These are phyloP conservation scores for Drosophila bunnanda DNA, from an alignment of 2,888 invertebrate genomes.

Conservation along the genomic window DNA sequence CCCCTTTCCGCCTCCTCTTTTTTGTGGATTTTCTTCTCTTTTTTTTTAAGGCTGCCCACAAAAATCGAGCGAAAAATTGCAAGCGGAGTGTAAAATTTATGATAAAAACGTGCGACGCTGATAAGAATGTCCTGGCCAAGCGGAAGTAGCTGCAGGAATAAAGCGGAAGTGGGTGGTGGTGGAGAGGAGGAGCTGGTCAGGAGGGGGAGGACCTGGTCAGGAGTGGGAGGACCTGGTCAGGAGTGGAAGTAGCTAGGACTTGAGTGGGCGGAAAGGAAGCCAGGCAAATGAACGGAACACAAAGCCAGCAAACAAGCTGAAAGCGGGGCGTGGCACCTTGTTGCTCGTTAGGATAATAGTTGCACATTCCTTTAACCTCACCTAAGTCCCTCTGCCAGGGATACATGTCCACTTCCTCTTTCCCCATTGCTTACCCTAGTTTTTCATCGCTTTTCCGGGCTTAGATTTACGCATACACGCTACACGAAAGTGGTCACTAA, in stretches of 20 bases:
- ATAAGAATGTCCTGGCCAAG: conserved; percentile 51
- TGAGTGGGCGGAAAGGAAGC: neutral
- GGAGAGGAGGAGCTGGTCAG: neutral
- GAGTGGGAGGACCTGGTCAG: neutral
- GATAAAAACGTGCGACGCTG: conserved; percentile 74
- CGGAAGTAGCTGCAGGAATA: conserved; percentile 10
- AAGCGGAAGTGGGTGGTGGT: conserved; percentile 4
- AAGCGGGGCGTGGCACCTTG: conserved; percentile 50
- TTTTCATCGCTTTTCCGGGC: neutral
- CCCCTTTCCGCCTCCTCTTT: neutral
- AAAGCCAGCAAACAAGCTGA: conserved; percentile 11
- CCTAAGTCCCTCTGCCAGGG: neutral
- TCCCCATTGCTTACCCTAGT: neutral
- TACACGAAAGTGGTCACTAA: conserved; percentile 19
- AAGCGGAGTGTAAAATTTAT: conserved; percentile 74
- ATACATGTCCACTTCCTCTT: neutral
- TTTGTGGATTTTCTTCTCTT: neutral
- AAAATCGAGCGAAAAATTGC: conserved; percentile 67
- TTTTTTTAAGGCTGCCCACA: conserved; percentile 31
- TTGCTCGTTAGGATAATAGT: conserved; percentile 71
- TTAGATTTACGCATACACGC: conserved; percentile 50
- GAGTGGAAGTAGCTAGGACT: neutral
- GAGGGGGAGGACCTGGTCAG: neutral
- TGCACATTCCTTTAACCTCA: conserved; percentile 29
- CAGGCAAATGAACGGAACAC: conserved; percentile 16